Evolutionary conservation across 2,113 vertebrate genomes (phyloP).

Genomic region (Camarhynchus parvulus): DNA sequence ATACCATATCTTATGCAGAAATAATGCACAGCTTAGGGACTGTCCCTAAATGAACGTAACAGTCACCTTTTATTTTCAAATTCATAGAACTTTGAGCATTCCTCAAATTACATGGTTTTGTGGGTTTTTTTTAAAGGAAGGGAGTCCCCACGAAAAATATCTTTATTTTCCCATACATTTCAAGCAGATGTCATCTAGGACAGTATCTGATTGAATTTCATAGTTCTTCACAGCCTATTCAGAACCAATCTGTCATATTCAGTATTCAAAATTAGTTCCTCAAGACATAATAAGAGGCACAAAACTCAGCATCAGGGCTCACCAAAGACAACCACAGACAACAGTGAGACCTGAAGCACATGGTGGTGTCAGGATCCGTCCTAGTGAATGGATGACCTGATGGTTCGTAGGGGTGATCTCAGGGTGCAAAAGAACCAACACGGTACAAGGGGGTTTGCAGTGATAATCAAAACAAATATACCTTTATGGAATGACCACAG

Average conservation of each 20-base stretch:
- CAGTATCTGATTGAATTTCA: background rate
- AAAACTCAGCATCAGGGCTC: background rate
- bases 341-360: background rate
- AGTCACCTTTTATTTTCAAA: background rate
- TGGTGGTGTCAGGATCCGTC: too few species aligned
- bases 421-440: too few species aligned
- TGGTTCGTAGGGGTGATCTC: too few species aligned
- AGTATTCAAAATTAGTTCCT: background rate
- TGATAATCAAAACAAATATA: too few species aligned
- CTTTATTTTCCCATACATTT: background rate
- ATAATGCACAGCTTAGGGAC: background rate
- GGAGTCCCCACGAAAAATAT: background rate
- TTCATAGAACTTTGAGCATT: background rate
- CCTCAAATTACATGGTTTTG: background rate
- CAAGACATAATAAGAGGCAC: background rate
- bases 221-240: background rate
- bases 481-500: too few species aligned
- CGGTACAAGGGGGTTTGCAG: too few species aligned
- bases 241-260: background rate
- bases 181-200: background rate
- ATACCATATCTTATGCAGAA: background rate
- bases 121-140: background rate
- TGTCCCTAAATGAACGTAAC: background rate
- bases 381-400: too few species aligned
- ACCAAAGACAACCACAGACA: background rate